These are phyloP conservation scores for Cyphomyrus plagiostoma DNA, from an alignment of 2,113 vertebrate species.

Conservation along the genomic window DNA sequence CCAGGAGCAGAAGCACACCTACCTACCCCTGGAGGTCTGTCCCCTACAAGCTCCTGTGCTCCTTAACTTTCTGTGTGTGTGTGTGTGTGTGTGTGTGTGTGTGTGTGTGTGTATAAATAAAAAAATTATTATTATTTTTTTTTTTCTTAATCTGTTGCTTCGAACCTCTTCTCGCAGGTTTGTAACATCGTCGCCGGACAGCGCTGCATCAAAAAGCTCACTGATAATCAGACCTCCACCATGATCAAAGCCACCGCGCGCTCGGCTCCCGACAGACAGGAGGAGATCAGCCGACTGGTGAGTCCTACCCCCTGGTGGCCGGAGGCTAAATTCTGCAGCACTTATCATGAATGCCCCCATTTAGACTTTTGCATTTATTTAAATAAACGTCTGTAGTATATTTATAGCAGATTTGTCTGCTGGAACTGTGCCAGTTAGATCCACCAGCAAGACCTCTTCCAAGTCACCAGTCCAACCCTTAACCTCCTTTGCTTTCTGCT, in stretches of 20 bases:
- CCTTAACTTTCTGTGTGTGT: neutral
- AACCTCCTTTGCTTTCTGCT: neutral
- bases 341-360: neutral
- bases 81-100: neutral
- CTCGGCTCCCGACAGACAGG: conserved; percentile 92
- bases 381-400: neutral
- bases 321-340: neutral
- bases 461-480: neutral
- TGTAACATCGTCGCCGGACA: conserved; percentile 98
- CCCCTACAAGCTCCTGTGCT: neutral
- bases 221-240: conserved; percentile 96
- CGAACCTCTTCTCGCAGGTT: conserved; percentile 61
- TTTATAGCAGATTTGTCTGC: neutral
- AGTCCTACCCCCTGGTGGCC: conserved; percentile 44
- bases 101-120: too few relatives aligned
- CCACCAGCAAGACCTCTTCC: neutral
- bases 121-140: neutral
- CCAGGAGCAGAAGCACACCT: conserved; percentile 98
- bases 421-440: neutral
- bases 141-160: neutral
- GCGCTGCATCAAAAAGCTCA: conserved; percentile 96
- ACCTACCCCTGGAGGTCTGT: conserved; percentile 91
- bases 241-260: conserved; percentile 98
- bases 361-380: neutral
- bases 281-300: conserved; percentile 96